Conservation (phyloP, 2,113 vertebrate genomes). For the Chloroceryle aenea region DNA sequence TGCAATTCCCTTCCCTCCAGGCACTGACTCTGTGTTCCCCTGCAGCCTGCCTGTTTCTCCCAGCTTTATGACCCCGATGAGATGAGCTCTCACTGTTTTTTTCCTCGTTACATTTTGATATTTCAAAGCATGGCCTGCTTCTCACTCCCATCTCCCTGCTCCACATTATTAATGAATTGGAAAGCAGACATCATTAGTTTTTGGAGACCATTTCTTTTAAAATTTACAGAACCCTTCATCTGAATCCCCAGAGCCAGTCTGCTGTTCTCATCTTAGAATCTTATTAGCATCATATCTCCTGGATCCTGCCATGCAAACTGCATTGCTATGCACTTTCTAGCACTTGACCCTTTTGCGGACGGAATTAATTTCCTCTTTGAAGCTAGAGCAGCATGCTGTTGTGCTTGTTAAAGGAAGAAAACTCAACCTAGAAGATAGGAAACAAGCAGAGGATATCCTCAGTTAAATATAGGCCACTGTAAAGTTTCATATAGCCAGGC, state of each 20-base stretch:
- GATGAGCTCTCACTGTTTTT: constrained; percentile 76
- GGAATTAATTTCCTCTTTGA: constrained; percentile 90
- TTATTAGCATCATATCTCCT: constrained; percentile 92
- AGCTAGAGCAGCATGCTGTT: constrained; percentile 76
- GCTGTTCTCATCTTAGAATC: constrained; percentile 90
- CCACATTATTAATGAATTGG: constrained; percentile 92
- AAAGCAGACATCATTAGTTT: constrained; percentile 92
- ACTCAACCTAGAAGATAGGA: constrained; percentile 60
- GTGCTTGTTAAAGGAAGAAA: constrained; percentile 87
- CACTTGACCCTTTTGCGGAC: constrained; percentile 90
- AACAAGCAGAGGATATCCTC: constrained; percentile 70
- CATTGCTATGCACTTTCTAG: constrained; percentile 93
- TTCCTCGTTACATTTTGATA: constrained; percentile 79
- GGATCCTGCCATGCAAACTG: constrained; percentile 88
- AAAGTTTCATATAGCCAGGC: constrained; percentile 28
- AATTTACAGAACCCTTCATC: constrained; percentile 91
- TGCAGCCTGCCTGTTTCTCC: constrained; percentile 63
- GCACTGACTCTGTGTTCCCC: constrained; percentile 55
- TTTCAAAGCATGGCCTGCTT: constrained; percentile 82
- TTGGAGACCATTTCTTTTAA: constrained; percentile 91
- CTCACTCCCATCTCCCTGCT: constrained; percentile 78
- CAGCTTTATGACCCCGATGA: constrained; percentile 76
- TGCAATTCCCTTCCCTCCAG: constrained; percentile 65
- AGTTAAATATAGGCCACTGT: constrained; percentile 53
- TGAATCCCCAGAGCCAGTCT: constrained; percentile 86